phyloP scores from a whole-genome alignment of 2,888 invertebrate genomes.

The Theretra japonica region DNA sequence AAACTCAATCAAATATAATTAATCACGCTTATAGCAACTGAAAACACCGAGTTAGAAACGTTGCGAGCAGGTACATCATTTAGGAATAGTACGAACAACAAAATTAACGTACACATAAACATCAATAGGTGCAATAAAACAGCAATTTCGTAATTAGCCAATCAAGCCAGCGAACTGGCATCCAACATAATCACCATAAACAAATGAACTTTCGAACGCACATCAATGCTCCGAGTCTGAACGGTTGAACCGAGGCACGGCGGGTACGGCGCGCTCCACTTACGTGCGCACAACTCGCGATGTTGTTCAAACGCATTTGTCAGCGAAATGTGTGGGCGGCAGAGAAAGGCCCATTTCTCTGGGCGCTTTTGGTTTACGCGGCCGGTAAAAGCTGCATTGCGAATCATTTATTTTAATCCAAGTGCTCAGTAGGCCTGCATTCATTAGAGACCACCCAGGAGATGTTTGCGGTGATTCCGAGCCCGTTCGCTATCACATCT shows the following conservation, averaged over 20 bases:
- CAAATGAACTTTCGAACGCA: conserved; percentile 26
- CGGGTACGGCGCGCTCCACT: not conserved
- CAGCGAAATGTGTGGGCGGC: conserved; percentile 58
- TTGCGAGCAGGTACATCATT: too few species aligned
- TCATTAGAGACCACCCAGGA: conserved; percentile 30
- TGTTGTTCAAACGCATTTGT: conserved; percentile 59
- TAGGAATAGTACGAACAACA: too few species aligned
- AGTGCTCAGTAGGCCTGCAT: conserved; percentile 29
- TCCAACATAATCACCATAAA: conserved; percentile 17
- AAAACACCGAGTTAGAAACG: too few species aligned
- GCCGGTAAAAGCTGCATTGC: conserved; percentile 30
- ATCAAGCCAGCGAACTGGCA: not conserved
- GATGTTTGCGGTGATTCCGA: conserved; percentile 11
- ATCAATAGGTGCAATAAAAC: not conserved
- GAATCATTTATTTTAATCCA: conserved; percentile 31
- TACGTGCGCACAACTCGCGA: conserved; percentile 24
- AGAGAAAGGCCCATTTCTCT: conserved; percentile 61
- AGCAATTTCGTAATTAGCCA: not conserved
- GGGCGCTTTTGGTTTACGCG: conserved; percentile 28
- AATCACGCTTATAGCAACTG: too few species aligned
- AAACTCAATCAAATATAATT: too few species aligned
- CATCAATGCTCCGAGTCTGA: conserved; percentile 1
- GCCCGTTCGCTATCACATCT: conserved; percentile 1
- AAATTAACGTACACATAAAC: not conserved
- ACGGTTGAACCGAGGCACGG: not conserved